Evolutionary conservation across 2,113 vertebrate species (phyloP).

Genomic region (Nothobranchius kuhntae): DNA sequence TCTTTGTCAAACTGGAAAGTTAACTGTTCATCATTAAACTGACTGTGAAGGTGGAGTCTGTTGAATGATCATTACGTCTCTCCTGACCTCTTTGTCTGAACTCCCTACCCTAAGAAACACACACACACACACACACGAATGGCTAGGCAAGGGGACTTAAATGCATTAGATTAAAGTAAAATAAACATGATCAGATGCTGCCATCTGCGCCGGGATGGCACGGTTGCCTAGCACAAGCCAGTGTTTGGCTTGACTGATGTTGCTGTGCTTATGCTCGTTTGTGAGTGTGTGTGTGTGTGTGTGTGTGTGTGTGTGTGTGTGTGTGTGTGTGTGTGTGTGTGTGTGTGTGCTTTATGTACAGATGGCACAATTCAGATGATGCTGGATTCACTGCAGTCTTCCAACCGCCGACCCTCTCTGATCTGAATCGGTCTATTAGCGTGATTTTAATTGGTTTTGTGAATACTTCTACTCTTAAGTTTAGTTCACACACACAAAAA

Average conservation of each 20-base stretch:
- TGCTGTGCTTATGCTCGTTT: constrained; percentile 47
- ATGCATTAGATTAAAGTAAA: constrained; percentile 75
- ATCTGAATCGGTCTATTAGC: constrained; percentile 2
- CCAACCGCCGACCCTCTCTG: constrained; percentile 13
- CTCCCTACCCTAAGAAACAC: background rate
- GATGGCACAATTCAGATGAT: constrained; percentile 54
- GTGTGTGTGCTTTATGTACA: constrained; percentile 34
- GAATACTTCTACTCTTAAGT: background rate
- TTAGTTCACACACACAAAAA: background rate
- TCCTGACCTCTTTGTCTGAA: constrained; percentile 7
- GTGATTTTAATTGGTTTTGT: background rate
- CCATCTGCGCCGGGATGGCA: constrained; percentile 72
- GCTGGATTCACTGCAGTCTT: constrained; percentile 48
- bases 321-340: background rate
- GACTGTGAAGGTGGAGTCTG: constrained; percentile 5
- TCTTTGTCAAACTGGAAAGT: background rate
- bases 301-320: constrained; percentile 19
- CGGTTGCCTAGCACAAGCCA: constrained; percentile 71
- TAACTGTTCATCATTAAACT: background rate
- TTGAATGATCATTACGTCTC: background rate
- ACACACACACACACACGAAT: constrained; percentile 15
- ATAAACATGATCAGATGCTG: constrained; percentile 74
- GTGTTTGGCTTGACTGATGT: constrained; percentile 61
- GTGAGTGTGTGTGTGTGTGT: constrained; percentile 13
- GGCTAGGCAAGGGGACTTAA: constrained; percentile 61